These are phyloP conservation scores for Hemitrygon akajei DNA, from an alignment of 2,797 vertebrate species.

Conservation along the genomic window DNA sequence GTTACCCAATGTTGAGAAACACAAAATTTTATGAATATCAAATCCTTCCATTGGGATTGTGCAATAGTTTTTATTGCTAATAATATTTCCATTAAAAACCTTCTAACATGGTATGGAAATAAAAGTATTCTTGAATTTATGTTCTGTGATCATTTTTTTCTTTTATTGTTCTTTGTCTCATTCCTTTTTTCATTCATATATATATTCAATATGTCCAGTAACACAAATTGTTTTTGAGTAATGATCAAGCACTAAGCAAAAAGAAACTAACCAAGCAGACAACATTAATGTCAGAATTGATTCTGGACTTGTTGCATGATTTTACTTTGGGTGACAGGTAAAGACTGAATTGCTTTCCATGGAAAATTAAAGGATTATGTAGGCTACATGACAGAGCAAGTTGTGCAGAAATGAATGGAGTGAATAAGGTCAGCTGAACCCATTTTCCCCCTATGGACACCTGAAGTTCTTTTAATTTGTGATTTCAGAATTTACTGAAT, in stretches of 20 bases:
- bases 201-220: background rate
- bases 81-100: background rate
- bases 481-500: background rate
- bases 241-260: background rate
- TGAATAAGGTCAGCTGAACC: background rate
- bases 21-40: background rate
- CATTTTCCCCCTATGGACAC: background rate
- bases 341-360: background rate
- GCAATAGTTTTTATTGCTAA: background rate
- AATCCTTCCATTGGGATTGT: background rate
- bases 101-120: background rate
- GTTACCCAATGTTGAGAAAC: background rate
- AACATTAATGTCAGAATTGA: background rate
- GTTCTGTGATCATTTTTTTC: background rate
- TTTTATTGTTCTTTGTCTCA: background rate
- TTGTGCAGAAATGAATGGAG: background rate
- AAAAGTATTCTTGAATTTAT: background rate
- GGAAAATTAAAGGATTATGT: background rate
- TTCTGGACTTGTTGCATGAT: background rate
- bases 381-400: background rate
- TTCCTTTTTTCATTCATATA: background rate
- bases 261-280: background rate
- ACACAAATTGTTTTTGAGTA: background rate
- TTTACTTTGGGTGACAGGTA: background rate
- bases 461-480: background rate